Conservation (phyloP, 35 echinoderm and acorn worm species). For the Apostichopus japonicus region DNA sequence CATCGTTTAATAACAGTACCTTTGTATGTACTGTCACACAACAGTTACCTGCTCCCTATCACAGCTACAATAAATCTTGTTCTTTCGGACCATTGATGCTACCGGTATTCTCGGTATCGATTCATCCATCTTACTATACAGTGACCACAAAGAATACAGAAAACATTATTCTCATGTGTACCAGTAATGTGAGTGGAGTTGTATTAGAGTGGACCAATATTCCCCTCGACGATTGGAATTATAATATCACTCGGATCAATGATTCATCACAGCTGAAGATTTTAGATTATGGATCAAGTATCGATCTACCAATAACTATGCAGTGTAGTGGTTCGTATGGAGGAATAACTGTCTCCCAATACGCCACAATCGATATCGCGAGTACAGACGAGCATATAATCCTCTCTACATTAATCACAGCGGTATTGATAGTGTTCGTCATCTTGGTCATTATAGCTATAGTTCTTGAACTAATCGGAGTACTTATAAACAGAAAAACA, state of each 20-base stretch:
- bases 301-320: neutral
- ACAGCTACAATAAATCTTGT: neutral
- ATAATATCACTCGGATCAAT: neutral
- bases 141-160: neutral
- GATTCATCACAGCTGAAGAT: neutral
- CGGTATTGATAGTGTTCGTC: too few species aligned
- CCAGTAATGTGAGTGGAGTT: neutral
- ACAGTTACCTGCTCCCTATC: neutral
- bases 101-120: neutral
- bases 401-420: too few species aligned
- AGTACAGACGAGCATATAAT: too few species aligned
- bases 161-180: neutral
- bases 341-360: neutral
- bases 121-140: neutral
- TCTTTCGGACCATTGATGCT: neutral
- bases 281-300: neutral
- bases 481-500: too few species aligned
- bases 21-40: neutral
- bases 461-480: too few species aligned
- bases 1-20: neutral
- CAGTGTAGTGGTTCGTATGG: neutral
- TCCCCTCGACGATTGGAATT: neutral
- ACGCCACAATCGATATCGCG: neutral
- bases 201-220: neutral
- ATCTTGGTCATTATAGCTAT: neutral